Base-by-base conservation (phyloP, 2,113 vertebrate genomes). In the Xenus cinereus region DNA sequence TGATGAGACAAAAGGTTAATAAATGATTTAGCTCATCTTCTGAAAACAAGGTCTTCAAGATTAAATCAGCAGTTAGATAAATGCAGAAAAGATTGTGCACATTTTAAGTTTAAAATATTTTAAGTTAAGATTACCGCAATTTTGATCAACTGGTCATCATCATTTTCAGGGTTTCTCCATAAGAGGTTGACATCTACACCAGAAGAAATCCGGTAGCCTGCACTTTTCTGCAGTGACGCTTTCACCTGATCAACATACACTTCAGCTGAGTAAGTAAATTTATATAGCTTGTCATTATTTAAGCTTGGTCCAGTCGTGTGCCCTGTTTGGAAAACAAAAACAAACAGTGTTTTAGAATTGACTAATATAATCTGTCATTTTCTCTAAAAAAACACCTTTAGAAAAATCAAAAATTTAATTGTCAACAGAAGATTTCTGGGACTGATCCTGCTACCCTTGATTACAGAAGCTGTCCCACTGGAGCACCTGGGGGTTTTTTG, bases 241-340 rank as follows among this genome's bases (percentile, higher is more conserved):
- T 97, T 97, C 54, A 94, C 96, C n/a, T 12, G 94, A 97, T 99
- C 98, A 56, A 99, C 89, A 90, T 98, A 97, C 80, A 99, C 98
- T 95, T 99, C 99, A 4, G 98, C 97, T 75, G 97, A 98, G 96
- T 99, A 99, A 89, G 97, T 94, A 97, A 99, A 99, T 97, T 98
- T 99, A 91, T 99, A 99, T 50, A 99, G 96, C 93, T 98, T 99
- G 88, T 99, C 98, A 98, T 99, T 99, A 96, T 98, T 99, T 90
- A 99, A 97, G 50, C 98, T 98, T 90, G 98, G 99, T 87, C 99
- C 99, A 54, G 98, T 98, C 64, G 97, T 98, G 91, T 97, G 99
- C 97, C 98, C 99, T 99, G 98, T 97, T 97, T 83, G 77, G 92
- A 81, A 83, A 92, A 12, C 14, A 93, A 66, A 92, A 87, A 30